Evolutionary conservation across 2,797 vertebrate genomes (phyloP).

Genomic region (Tachyglossus aculeatus): DNA sequence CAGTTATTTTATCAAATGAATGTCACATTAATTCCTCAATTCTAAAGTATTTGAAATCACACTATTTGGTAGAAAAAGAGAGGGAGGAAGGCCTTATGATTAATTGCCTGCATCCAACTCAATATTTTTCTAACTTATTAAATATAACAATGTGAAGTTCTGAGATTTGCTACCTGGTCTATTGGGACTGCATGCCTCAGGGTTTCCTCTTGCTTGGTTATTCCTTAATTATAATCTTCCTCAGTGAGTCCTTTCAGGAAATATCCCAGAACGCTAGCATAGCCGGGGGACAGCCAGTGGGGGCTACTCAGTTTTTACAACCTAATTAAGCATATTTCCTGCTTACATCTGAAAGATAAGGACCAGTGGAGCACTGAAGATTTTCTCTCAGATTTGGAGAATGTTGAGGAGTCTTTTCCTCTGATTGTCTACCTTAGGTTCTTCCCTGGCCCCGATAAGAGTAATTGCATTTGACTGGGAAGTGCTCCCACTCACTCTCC

Average conservation of each 20-base stretch:
- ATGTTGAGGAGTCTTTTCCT: too few relatives aligned
- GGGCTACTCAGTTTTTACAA: background rate
- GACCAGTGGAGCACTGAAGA: background rate
- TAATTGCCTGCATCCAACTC: conserved; percentile 44
- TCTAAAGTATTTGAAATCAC: too few relatives aligned
- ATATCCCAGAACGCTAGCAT: background rate
- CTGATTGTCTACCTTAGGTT: too few relatives aligned
- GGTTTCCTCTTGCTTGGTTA: conserved; percentile 42
- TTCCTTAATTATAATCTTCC: conserved; percentile 26
- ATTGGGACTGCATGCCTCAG: conserved; percentile 16
- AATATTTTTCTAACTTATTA: conserved; percentile 28
- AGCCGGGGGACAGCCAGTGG: background rate
- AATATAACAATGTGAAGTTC: conserved; percentile 29
- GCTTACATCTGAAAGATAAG: background rate
- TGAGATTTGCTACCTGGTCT: conserved; percentile 16
- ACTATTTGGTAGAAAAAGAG: too few relatives aligned
- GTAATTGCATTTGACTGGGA: too few relatives aligned
- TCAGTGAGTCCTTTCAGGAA: background rate
- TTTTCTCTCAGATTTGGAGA: too few relatives aligned
- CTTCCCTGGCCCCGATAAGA: too few relatives aligned
- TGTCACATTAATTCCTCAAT: too few relatives aligned
- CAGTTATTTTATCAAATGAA: too few relatives aligned
- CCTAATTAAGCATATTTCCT: background rate
- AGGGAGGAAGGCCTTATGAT: background rate
- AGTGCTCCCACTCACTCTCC: too few relatives aligned